phyloP scores from a whole-genome alignment of 2,113 vertebrate species.

The Holacanthus passer region DNA sequence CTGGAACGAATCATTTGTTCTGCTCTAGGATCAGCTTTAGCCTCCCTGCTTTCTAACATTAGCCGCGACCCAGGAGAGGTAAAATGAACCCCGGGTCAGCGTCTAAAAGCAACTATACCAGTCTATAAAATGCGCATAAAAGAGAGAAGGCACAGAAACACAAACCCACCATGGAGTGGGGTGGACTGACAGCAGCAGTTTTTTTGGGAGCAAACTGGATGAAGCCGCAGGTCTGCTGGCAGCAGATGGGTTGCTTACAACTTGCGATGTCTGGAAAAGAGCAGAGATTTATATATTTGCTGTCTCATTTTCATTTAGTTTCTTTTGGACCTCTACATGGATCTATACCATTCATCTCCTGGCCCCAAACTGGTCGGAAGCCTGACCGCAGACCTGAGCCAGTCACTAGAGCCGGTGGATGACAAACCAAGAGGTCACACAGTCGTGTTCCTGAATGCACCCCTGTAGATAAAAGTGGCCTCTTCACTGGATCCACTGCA shows the following conservation, averaged over 20 bases:
- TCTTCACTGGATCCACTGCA: constrained; percentile 32
- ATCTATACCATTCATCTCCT: neutral
- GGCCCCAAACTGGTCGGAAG: neutral
- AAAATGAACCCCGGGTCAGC: constrained; percentile 52
- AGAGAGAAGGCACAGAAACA: constrained; percentile 83
- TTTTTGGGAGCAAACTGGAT: constrained; percentile 55
- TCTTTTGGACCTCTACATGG: constrained; percentile 30
- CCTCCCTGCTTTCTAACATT: constrained; percentile 34
- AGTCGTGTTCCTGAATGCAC: constrained; percentile 45
- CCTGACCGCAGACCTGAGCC: constrained; percentile 9
- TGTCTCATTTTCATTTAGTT: constrained; percentile 28
- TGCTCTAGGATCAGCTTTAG: constrained; percentile 34
- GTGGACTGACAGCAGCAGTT: constrained; percentile 68
- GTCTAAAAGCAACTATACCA: constrained; percentile 62
- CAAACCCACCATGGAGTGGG: constrained; percentile 70
- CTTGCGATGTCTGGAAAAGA: constrained; percentile 51
- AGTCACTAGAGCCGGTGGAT: constrained; percentile 7
- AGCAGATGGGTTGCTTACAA: constrained; percentile 50
- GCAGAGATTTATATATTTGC: constrained; percentile 36
- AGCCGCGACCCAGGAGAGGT: constrained; percentile 38
- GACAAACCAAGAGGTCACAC: constrained; percentile 33
- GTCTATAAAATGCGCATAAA: constrained; percentile 78
- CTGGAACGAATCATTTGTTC: constrained; percentile 48
- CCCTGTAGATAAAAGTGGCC: constrained; percentile 21
- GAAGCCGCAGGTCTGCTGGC: constrained; percentile 65